Evolutionary conservation across 2,888 invertebrate species (phyloP).

Genomic region (Apotomis capreana): DNA sequence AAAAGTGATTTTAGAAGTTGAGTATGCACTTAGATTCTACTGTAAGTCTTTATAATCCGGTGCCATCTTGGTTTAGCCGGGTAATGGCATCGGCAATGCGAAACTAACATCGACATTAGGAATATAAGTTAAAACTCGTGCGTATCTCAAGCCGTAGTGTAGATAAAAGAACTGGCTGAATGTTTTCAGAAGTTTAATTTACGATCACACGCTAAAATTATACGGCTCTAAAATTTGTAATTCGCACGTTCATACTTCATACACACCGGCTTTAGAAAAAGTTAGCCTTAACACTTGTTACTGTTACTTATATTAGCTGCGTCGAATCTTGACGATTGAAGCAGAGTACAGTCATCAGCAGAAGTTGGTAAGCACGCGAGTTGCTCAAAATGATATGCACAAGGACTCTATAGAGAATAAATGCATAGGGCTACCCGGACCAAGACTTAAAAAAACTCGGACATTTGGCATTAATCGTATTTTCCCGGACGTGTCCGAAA

Average conservation of each 20-base stretch:
- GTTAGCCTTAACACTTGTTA: conserved; percentile 4
- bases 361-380: no score
- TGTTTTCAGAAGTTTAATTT: neutral
- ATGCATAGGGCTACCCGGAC: no score
- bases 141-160: neutral
- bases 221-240: neutral
- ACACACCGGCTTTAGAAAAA: neutral
- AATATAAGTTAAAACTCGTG: conserved; percentile 11
- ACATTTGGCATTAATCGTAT: no score
- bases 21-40: neutral
- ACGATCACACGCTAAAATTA: neutral
- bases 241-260: conserved; percentile 7
- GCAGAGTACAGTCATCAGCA: neutral
- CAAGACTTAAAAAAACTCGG: no score
- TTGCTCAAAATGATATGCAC: no score
- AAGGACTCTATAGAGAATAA: no score
- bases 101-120: conserved; percentile 17
- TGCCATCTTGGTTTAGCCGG: neutral
- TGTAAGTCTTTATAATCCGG: neutral
- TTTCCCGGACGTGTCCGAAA: no score
- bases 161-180: neutral
- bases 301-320: conserved; percentile 28
- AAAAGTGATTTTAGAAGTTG: conserved; percentile 25
- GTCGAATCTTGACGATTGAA: conserved; percentile 15
- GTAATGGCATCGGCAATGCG: neutral